Base-by-base conservation (phyloP, 1,140 invertebrate genomes). In the Drosophila sp. region DNA sequence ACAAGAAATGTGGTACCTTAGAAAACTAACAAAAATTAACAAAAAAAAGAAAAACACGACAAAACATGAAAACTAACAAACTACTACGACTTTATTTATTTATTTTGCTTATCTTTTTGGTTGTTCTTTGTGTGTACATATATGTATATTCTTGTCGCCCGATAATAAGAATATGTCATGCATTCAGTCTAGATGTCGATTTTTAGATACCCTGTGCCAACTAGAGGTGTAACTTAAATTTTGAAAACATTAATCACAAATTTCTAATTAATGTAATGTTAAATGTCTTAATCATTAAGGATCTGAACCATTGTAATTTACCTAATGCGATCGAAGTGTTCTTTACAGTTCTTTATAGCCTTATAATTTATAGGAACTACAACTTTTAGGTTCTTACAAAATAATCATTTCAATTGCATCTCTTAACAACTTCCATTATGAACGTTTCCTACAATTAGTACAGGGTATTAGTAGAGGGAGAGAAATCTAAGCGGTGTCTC, bases 101-200 rank as follows among this genome's bases (percentile, higher is more conserved):
- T 76, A 76, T 76, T 17, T 73, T 77, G 40, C 69, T 79, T 79
- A 79, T 79, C 76, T 66, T 61, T 71, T 71, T 44, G 44, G 44
- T 50, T 50, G 44, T 50, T 27, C 44, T 50, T 50, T 47, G 4
- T 50, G 33, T 73, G 62, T 73, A 55, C 57, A 38, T 30, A n/a
- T n/a, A n/a, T n/a, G n/a, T n/a, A n/a, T n/a, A 61, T 67, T 30
- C 29, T 66, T 65, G 62, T 63, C 32, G 65, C 58, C 62, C 55
- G 76, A 79, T 79, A 79, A 66, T 64, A 56, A 33, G 32, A 29
- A 50, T 10, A 17, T 17, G 23, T 3, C 8, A 17, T 23, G 10
- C 3, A 50, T n/a, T 10, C 2, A 7, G 25, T 10, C n/a, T 50
- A 50, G 23, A 10, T 3, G 4, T 27, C 44, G 44, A 25, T 27